A percentile compares a stretch with the other conserved stretches of the same genome.
These are phyloP conservation scores for Nymphalis c-album DNA, from an alignment of 2,888 invertebrate species.

Conservation along the genomic window DNA sequence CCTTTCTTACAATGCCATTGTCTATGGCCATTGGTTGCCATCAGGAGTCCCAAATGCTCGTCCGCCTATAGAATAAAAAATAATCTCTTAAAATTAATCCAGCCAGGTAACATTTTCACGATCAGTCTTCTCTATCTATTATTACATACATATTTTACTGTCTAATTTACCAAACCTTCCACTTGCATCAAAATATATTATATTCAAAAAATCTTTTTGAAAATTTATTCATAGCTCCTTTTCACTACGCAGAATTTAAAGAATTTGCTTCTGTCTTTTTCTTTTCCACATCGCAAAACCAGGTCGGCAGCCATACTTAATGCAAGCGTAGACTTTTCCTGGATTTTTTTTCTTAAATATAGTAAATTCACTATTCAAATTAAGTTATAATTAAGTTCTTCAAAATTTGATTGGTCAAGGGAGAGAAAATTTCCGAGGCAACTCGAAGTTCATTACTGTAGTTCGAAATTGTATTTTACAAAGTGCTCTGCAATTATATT, in stretches of 20 bases:
- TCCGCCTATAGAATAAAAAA: too few species aligned
- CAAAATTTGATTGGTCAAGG: constrained; percentile 5
- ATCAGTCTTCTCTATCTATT: too few species aligned
- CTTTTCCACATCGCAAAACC: constrained; percentile 32
- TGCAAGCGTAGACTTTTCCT: constrained; percentile 25
- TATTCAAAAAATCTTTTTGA: constrained; percentile 12
- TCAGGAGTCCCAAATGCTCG: too few species aligned
- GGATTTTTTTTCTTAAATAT: constrained; percentile 26
- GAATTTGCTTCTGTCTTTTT: constrained; percentile 27
- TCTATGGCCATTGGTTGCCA: too few species aligned
- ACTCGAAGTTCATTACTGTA: constrained; percentile 1
- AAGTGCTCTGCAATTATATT: constrained; percentile 9
- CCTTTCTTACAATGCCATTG: too few species aligned
- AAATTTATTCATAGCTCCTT: constrained; percentile 18
- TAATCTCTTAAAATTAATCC: too few species aligned
- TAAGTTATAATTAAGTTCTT: constrained; percentile 11
- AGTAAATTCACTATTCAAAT: constrained; percentile 32
- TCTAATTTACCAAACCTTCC: too few species aligned
- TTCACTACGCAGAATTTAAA: constrained; percentile 29
- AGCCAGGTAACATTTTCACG: too few species aligned
- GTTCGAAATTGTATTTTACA: constrained; percentile 3
- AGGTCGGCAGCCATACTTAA: constrained; percentile 32
- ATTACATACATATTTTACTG: too few species aligned
- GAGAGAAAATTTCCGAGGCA: constrained; percentile 3
- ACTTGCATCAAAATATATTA: background rate